Base-by-base conservation (phyloP, 2,797 vertebrate genomes). In the Melanotaenia nigrans region DNA sequence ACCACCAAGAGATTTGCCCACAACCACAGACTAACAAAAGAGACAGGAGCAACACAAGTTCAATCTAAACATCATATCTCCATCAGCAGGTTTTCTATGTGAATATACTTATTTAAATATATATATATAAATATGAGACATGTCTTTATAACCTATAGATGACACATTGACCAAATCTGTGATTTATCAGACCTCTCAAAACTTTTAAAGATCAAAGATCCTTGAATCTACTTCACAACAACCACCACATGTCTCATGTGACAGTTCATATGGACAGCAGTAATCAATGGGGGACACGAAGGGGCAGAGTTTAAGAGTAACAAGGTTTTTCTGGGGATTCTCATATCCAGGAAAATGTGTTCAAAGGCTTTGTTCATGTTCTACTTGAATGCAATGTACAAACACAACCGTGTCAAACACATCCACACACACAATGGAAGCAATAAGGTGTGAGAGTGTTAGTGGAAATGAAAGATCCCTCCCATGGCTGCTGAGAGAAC, bases 381-480 rank as follows among this genome's bases (percentile, higher is more conserved):
- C 36, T 38, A 38, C 28, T 58, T 38, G 2, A 69, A 25, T 18
- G 51, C 0, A 59, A 61, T 25, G 71, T 33, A 65, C 4, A 70
- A 57, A 75, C 64, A 61, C 28, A 85, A 62, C 32, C 32, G 4
- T 33, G 32, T 33, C 32, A 33, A 33, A 33, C 32, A 42, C 81
- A 85, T 80, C 65, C 68, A 83, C 78, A 75, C 75, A 83, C 33
- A 80, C 16, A 68, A 81, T 20, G 20, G 60, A 80, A 73, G 76
- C 28, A 69, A 28, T 49, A 63, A 79, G 49, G 61, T 42, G 65
- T 64, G 60, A 71, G 61, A 53, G 61, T 73, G 60, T 78, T 55
- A 81, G 75, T 75, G 28, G 53, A 49, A 70, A 68, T 71, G 59
- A 77, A 66, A 0, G 3, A 28, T 32, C 30, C 13, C 40, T 65